phyloP scores from a whole-genome alignment of 2,797 vertebrate species.

The Momotus momota region DNA sequence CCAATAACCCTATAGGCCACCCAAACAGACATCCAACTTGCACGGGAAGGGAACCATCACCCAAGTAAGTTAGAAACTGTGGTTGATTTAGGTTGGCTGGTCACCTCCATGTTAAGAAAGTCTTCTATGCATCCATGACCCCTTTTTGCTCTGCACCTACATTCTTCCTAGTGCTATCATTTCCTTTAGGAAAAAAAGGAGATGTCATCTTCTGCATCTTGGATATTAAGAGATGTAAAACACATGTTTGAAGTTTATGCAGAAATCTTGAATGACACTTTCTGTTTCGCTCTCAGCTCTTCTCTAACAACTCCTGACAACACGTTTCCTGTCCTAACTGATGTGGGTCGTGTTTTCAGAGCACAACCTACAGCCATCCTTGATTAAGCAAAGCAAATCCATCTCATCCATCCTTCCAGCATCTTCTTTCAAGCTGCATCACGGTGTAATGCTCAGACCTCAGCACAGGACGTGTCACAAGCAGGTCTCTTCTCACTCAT shows the following conservation, averaged over 20 bases:
- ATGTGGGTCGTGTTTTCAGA: background rate
- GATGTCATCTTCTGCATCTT: background rate
- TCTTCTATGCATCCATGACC: background rate
- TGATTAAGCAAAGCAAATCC: background rate
- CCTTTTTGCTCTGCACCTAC: background rate
- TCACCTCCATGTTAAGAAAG: background rate
- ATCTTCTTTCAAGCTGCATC: background rate
- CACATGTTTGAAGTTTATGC: background rate
- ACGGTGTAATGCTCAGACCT: background rate
- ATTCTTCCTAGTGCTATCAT: background rate
- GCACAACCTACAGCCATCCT: background rate
- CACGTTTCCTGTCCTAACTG: background rate
- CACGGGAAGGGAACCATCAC: fast-evolving
- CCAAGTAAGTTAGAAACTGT: background rate
- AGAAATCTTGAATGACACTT: background rate
- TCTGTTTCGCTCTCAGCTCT: background rate
- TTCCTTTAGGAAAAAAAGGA: background rate
- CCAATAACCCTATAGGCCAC: background rate
- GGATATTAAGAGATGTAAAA: background rate
- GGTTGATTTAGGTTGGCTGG: background rate
- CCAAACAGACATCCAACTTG: background rate
- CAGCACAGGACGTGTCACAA: fast-evolving
- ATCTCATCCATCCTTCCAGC: fast-evolving
- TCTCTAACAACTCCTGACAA: background rate
- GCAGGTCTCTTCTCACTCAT: background rate